Conservation (phyloP, 2,113 vertebrate genomes). For the Eurystomus gularis region DNA sequence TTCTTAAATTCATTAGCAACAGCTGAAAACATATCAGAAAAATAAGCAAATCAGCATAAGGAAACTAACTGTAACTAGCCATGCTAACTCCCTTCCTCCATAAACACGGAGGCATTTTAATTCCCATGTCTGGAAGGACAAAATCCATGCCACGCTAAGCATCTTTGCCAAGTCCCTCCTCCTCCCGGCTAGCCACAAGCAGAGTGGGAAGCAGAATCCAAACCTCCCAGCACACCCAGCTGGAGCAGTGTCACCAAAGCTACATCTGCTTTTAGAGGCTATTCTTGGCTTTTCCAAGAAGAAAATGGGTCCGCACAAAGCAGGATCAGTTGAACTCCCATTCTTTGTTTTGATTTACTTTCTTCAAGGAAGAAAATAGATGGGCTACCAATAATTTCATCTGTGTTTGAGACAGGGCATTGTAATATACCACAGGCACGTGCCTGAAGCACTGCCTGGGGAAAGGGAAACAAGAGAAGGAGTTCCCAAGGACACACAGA, state of each 20-base stretch:
- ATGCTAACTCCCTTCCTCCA: neutral
- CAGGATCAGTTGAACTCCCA: neutral
- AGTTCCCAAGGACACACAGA: neutral
- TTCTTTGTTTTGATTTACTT: neutral
- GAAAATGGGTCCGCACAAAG: fast-evolving
- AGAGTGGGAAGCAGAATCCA: neutral
- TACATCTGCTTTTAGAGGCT: neutral
- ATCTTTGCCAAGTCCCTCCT: neutral
- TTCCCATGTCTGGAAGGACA: neutral
- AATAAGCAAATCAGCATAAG: neutral
- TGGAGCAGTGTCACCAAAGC: neutral
- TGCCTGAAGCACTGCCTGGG: neutral
- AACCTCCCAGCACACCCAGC: neutral
- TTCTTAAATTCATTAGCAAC: conserved; percentile 39
- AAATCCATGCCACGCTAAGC: neutral
- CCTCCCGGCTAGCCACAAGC: neutral
- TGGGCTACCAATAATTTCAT: neutral
- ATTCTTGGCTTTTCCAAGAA: neutral
- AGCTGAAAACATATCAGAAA: conserved; percentile 8
- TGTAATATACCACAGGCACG: fast-evolving
- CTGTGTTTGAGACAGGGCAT: fast-evolving
- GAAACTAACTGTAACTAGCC: neutral
- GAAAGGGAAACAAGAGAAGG: neutral
- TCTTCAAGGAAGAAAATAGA: neutral
- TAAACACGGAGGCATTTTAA: neutral